Base-by-base conservation (phyloP, 2,113 vertebrate genomes). In the Todiramphus chloris region DNA sequence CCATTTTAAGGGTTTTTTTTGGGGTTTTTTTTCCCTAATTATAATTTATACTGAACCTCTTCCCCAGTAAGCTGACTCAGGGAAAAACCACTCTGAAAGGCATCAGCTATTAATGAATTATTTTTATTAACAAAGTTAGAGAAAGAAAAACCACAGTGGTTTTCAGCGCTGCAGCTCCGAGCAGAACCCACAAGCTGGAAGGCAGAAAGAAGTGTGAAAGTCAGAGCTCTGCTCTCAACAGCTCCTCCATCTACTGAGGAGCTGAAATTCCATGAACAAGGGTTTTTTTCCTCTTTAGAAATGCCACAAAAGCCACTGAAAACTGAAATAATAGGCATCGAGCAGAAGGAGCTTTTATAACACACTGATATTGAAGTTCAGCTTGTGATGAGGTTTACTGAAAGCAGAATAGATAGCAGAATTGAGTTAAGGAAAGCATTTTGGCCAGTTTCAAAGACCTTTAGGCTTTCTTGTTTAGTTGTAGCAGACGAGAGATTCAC, bases 51-150 rank as follows among this genome's bases (percentile, higher is more conserved):
- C 84, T 58, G 53, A 93, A 69, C n/a, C 53, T 89, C 83, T 91
- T 87, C 48, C 53, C 56, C 70, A 92, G 48, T 8, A 69, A 93
- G 91, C 81, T 93, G 89, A 87, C 62, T 78, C 83, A 82, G 80
- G 80, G 80, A 77, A 89, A 96, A 94, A 72, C 15, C 78, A 69
- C 63, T 76, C 35, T 58, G 87, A 89, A 87, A 94, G 58, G 58
- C 83, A 89, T 28, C 78, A 80, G 88, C 69, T 81, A 84, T 77
- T 53, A 77, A 92, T 76, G 79, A 96, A 95, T 94, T 86, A 91
- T 89, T 92, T 92, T 76, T 76, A 96, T 93, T 92, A 94, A 96
- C 92, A 81, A 95, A 89, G 62, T 92, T 81, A 91, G 50, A 74
- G 83, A 85, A 96, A 86, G 83, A 90, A 95, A 95, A 89, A 0